Base-by-base conservation (phyloP, 2,888 invertebrate species). In the Coelinius sp. region DNA sequence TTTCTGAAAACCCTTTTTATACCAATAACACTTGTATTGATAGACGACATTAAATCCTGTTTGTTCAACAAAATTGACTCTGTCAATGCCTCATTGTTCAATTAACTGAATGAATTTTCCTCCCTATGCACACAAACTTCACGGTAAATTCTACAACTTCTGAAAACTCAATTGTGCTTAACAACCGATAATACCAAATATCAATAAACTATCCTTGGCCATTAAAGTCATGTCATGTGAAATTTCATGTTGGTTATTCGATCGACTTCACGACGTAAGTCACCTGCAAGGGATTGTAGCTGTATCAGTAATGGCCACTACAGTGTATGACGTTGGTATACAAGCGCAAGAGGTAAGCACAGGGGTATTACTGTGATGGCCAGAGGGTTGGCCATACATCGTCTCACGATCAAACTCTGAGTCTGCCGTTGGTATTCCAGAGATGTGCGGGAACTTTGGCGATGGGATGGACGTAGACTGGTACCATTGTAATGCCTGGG, bases 331-430 rank as follows among this genome's bases (percentile, higher is more conserved):
- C 46, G 46, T 20, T 20, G 46, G 46, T 49, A 49, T 20, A 20
- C 46, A 49, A 49, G 46, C 46, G 10, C 41, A 41, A 41, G 41
- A 41, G n/a, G 52, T 52, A 52, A 22, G 24, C 10, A 56, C 31
- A 8, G 62, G 8, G 20, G 62, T 12, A 38, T 44, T 53, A 79
- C 67, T 73, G 74, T 66, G 68, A 71, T 56, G 72, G 75, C 73
- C 77, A 75, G 74, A 77, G 79, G 80, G 76, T 75, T 79, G 75
- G 77, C 76, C 77, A 79, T 78, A 79, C 71, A 75, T 77, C 77
- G 74, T 75, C 75, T 77, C 75, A 65, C 79, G 69, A 74, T 77
- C 75, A 76, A 79, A 77, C 38, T 41, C 22, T 31, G 31, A 68
- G 46, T 46, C 27, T 31, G 38, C 52, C 27, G 27, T 12, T 68